Percentiles rank a stretch among this genome's conserved stretches.
These are phyloP conservation scores for Bombyx huttoni DNA, from an alignment of 2,888 invertebrate genomes.

Conservation along the genomic window DNA sequence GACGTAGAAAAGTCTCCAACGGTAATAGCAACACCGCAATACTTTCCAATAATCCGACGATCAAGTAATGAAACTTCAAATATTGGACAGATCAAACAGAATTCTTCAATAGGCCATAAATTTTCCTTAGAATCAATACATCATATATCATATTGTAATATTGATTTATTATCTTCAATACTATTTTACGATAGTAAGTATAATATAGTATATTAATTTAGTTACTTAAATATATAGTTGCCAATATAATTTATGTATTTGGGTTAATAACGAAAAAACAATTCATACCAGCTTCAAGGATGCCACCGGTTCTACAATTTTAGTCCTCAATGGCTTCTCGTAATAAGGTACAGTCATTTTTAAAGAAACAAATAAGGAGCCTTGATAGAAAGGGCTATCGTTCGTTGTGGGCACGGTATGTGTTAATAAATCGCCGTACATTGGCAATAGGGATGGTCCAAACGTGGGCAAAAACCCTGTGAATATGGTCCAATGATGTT, in stretches of 20 bases:
- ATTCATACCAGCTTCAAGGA: constrained; percentile 33
- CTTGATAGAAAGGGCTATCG: constrained; percentile 75
- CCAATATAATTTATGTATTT: too few relatives aligned
- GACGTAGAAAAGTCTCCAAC: constrained; percentile 73
- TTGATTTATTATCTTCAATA: too few relatives aligned
- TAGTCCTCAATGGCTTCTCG: constrained; percentile 44
- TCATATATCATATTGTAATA: too few relatives aligned
- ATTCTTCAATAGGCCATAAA: constrained; percentile 75
- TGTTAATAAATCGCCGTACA: constrained; percentile 71
- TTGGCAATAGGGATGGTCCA: constrained; percentile 85
- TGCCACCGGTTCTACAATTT: constrained; percentile 37
- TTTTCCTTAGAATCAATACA: constrained; percentile 53
- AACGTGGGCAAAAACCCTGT: constrained; percentile 84
- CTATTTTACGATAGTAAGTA: too few relatives aligned
- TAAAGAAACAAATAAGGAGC: constrained; percentile 80
- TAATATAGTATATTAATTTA: too few relatives aligned
- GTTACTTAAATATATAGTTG: neutral
- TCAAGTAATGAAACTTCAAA: constrained; percentile 80
- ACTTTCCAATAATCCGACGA: constrained; percentile 60
- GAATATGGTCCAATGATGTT: too few relatives aligned
- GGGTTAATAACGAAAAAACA: neutral
- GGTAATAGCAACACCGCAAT: constrained; percentile 77
- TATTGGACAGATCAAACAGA: constrained; percentile 75
- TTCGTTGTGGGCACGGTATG: constrained; percentile 15
- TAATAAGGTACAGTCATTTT: constrained; percentile 76